A percentile compares a stretch with the other conserved stretches of the same genome.
phyloP scores from a whole-genome alignment of 1,140 invertebrate species.

The Pseudomyrmex sp. region DNA sequence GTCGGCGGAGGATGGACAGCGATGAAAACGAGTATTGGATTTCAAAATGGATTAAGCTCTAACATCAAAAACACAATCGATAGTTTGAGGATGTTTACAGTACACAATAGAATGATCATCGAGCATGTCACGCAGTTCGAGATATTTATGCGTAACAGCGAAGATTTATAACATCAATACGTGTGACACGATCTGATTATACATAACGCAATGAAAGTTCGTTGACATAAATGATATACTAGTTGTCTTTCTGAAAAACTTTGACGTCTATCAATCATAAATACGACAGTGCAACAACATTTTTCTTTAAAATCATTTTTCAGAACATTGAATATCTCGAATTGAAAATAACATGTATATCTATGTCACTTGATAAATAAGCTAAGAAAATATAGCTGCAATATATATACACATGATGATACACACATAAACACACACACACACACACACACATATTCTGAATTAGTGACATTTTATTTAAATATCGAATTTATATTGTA shows the following conservation, averaged over 20 bases:
- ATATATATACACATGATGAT: no score
- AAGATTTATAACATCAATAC: slow-evolving; percentile 27
- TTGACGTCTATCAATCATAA: neutral
- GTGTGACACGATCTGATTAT: neutral
- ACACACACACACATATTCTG: neutral
- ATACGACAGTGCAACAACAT: neutral
- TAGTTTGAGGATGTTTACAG: neutral
- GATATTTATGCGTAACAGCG: slow-evolving; percentile 27
- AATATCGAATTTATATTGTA: neutral
- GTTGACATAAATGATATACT: neutral
- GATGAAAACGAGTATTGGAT: slow-evolving; percentile 75
- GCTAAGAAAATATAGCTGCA: neutral
- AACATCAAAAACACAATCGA: slow-evolving; percentile 19
- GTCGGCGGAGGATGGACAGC: slow-evolving; percentile 50
- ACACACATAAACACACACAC: no score
- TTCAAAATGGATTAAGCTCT: slow-evolving; percentile 72
- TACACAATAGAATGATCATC: slow-evolving; percentile 32
- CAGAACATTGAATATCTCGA: neutral
- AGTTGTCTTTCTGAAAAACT: neutral
- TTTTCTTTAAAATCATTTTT: neutral
- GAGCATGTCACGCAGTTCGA: neutral
- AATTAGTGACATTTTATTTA: slow-evolving; percentile 15
- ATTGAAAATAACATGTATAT: neutral
- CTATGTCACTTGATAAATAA: neutral
- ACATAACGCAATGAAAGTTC: neutral